These are phyloP conservation scores for Betta splendens DNA, from an alignment of 2,797 vertebrate genomes.

Conservation along the genomic window DNA sequence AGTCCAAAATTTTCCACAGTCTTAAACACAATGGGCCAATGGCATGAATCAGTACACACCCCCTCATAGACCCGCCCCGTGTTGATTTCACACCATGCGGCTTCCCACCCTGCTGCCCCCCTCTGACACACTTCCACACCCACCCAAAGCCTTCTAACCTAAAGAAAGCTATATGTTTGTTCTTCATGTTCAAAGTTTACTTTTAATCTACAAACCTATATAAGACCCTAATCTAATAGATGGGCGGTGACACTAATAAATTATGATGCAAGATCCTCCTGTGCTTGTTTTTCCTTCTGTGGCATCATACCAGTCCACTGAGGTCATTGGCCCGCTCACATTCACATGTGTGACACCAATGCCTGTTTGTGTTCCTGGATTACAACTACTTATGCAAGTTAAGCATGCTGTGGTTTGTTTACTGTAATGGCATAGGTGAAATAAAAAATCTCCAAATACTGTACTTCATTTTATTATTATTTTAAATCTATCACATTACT, in stretches of 20 bases:
- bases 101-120: no score
- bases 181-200: no score
- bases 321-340: constrained; percentile 43
- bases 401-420: constrained; percentile 58
- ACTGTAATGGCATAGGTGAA: constrained; percentile 15
- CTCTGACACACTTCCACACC: neutral
- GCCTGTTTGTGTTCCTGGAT: constrained; percentile 44
- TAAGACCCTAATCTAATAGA: no score
- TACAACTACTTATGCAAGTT: constrained; percentile 60
- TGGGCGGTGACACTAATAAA: neutral
- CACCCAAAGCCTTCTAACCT: neutral
- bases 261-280: neutral
- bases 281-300: constrained; percentile 13
- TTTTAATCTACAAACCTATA: no score
- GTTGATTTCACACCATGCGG: constrained; percentile 18
- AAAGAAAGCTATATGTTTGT: no score
- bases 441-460: no score
- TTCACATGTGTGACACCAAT: constrained; percentile 31
- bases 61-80: constrained; percentile 54
- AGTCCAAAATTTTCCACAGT: constrained; percentile 15
- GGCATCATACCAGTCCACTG: neutral
- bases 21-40: constrained; percentile 3
- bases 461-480: neutral
- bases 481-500: neutral
- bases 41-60: constrained; percentile 44